Evolutionary conservation across 2,113 vertebrate genomes (phyloP), one percentile per base, ranked within the genome.

Genomic region (Channa argus): DNA sequence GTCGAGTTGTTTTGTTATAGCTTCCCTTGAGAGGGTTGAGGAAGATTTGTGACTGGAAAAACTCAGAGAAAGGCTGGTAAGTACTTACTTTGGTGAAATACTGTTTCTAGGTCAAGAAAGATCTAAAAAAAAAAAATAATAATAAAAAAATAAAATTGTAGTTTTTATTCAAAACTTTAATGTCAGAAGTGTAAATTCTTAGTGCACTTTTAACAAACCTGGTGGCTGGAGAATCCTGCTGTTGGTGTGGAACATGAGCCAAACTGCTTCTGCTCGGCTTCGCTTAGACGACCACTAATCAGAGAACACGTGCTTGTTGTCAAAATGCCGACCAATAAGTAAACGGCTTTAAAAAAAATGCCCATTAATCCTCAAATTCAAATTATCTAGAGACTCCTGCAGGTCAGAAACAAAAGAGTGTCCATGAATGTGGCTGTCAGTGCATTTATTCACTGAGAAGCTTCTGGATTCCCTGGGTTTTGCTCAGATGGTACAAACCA

Each of bases 311-410:
- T 24, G 34, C 50, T 63, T 4, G 10, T 8, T 38, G 37, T 64
- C 34, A 63, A 37, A 39, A 43, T 38, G 34, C 9, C 66, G 45
- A 37, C 3, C 13, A 8, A 34, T 74, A 37, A 2, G 64, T 50
- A 4, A 71, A 41, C 45, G 6, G 51, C 36, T 50, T 59, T 24
- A 24, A 24, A 34, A 79, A 59, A 78, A 60, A 66, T 46, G 3
- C 47, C 10, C 61, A 79, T 79, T 47, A 47, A 65, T 45, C 58
- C 52, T 12, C 9, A 55, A 45, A 69, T 56, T 78, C 41, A 71
- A 71, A 71, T 64, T 2, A 61, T 61, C 63, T 72, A 37, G 0
- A 41, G 52, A 44, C 74, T 50, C 59, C 46, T 37, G 53, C 61
- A 13, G 66, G 46, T 65, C 36, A 45, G 8, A 60, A 14, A 72